phyloP scores from a whole-genome alignment of 2,113 vertebrate species.

The Charina bottae region DNA sequence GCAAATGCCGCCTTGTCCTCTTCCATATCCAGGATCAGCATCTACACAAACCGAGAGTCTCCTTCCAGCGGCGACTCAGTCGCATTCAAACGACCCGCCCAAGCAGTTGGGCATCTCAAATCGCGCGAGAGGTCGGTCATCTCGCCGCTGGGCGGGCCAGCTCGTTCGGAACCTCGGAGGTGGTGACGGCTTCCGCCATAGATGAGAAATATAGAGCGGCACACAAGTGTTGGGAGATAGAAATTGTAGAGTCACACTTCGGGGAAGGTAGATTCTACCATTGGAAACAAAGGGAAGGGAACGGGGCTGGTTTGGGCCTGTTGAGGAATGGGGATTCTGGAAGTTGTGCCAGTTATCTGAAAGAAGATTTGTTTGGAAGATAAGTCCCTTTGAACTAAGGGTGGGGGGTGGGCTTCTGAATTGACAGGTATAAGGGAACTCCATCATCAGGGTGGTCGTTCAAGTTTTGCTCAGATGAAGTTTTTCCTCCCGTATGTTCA shows the following conservation, averaged over 20 bases:
- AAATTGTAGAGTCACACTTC: neutral
- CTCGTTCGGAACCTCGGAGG: neutral
- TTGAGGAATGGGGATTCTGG: no score
- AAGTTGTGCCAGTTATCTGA: no score
- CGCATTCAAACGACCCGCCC: slow-evolving; percentile 15
- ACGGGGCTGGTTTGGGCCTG: no score
- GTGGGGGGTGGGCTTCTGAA: neutral
- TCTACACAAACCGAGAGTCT: neutral
- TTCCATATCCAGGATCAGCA: neutral
- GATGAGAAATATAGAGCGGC: neutral
- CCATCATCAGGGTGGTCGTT: neutral
- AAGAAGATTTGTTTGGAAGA: no score
- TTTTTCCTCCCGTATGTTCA: neutral
- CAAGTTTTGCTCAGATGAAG: neutral
- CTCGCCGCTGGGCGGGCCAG: neutral
- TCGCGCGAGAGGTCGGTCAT: neutral
- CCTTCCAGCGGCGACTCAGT: neutral
- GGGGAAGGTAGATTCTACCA: neutral
- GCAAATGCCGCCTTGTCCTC: neutral
- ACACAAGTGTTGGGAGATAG: neutral
- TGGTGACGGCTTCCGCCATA: neutral
- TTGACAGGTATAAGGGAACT: neutral
- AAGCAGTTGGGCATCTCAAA: neutral
- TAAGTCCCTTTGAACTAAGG: neutral
- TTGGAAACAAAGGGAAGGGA: neutral